A percentile compares a stretch with the other conserved stretches of the same genome.
Conservation (phyloP, 1,140 invertebrate species). For the Cryptotermes secundus region DNA sequence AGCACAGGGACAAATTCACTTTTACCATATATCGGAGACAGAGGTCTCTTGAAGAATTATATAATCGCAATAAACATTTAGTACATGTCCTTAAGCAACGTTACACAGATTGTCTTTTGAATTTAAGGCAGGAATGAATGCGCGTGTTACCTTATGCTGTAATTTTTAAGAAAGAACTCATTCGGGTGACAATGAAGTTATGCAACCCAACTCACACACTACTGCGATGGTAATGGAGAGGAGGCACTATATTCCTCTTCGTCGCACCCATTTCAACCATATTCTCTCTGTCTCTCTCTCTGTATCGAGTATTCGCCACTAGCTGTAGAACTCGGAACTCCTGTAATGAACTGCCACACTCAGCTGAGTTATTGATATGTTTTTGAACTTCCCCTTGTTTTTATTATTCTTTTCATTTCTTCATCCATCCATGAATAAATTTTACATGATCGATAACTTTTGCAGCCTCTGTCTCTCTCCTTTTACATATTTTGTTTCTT, state of each 20-base stretch:
- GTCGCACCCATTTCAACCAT: not conserved
- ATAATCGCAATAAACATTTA: too few species aligned
- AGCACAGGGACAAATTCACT: too few species aligned
- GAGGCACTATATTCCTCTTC: not conserved
- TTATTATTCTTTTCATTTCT: not conserved
- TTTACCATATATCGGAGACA: too few species aligned
- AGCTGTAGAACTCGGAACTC: not conserved
- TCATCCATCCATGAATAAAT: slow-evolving; percentile 32
- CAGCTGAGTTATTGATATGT: slow-evolving; percentile 34
- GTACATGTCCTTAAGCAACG: too few species aligned
- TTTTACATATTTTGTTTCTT: not conserved
- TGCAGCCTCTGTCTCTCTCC: not conserved
- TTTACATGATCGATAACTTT: slow-evolving; percentile 27
- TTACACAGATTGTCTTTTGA: too few species aligned
- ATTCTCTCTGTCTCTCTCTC: too few species aligned
- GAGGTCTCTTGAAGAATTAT: too few species aligned
- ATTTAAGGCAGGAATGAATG: too few species aligned
- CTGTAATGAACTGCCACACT: slow-evolving; percentile 32
- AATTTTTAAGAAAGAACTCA: too few species aligned
- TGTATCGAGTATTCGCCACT: not conserved
- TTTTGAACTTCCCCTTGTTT: slow-evolving; percentile 21
- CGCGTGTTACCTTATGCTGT: too few species aligned
- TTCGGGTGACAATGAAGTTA: too few species aligned
- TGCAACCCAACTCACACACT: not conserved
- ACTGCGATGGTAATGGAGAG: not conserved